phyloP scores from a whole-genome alignment of 2,113 vertebrate genomes.

The Myanophis thanlyinensis region DNA sequence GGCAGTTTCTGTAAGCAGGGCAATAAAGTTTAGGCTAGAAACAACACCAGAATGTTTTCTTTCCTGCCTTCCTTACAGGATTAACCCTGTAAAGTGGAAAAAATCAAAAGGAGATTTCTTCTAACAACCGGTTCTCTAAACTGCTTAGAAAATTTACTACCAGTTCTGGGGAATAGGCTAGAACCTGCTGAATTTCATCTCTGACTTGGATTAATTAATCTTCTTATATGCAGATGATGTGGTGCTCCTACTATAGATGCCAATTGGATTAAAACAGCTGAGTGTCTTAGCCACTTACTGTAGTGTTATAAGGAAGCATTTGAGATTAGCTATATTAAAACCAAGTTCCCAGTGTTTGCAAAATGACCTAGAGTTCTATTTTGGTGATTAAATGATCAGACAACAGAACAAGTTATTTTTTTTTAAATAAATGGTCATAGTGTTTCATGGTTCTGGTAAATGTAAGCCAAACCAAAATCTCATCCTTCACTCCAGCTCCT shows the following conservation, averaged over 20 bases:
- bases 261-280: neutral
- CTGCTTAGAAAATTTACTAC: no score
- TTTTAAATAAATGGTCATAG: neutral
- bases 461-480: neutral
- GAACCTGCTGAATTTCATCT: no score
- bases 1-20: no score
- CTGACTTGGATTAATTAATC: neutral
- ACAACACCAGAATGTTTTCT: no score
- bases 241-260: neutral
- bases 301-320: neutral
- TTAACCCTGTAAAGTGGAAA: no score
- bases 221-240: neutral
- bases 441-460: neutral
- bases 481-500: neutral
- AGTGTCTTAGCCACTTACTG: neutral
- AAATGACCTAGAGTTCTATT: neutral
- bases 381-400: neutral
- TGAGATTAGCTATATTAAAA: neutral
- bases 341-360: neutral
- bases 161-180: no score
- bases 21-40: no score
- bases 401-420: neutral
- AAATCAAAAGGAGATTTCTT: no score
- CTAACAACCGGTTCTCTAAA: no score
- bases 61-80: no score